Percentiles rank a stretch among this genome's conserved stretches.
These are phyloP conservation scores for Proteles cristata DNA, from an alignment of 2,113 vertebrate genomes.

Conservation along the genomic window DNA sequence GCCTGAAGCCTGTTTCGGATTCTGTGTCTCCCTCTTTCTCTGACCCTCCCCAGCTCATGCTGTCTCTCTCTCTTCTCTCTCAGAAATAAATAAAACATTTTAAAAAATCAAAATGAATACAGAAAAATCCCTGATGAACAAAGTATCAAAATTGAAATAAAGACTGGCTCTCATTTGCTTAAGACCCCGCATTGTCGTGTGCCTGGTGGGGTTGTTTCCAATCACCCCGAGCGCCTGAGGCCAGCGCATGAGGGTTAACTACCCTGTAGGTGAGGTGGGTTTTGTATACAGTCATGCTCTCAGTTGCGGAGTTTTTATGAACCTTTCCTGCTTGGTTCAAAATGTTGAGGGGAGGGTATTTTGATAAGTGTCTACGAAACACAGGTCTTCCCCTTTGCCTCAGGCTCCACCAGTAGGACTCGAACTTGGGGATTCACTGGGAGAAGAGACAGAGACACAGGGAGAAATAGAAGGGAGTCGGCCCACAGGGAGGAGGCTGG, in stretches of 20 bases:
- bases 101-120: background rate
- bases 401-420: background rate
- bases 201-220: no score
- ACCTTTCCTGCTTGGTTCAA: background rate
- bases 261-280: background rate
- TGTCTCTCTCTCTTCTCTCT: no score
- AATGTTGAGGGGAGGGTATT: background rate
- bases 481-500: background rate
- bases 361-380: accelerated
- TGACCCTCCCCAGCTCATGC: no score
- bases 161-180: background rate
- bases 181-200: accelerated
- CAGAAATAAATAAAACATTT: no score
- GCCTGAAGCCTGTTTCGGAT: no score
- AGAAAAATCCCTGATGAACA: background rate
- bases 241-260: accelerated
- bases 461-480: background rate
- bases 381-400: accelerated
- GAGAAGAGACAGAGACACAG: background rate
- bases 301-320: background rate
- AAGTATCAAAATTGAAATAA: background rate
- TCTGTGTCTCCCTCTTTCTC: no score
- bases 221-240: accelerated
- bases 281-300: background rate
- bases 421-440: background rate